Conservation (phyloP, 2,888 invertebrate species). For the Anarsia innoxiella region DNA sequence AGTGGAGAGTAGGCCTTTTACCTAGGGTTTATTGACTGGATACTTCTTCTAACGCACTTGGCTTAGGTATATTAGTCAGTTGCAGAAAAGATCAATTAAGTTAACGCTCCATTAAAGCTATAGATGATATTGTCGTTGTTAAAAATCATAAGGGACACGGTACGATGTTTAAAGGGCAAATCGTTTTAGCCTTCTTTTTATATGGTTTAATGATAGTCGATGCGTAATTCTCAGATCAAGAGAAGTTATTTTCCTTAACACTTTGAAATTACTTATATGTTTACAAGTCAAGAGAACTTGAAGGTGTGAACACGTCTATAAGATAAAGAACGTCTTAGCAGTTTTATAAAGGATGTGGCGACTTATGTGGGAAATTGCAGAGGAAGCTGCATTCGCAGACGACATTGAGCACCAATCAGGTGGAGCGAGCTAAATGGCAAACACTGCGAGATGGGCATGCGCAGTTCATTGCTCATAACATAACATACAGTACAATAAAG, state of each 20-base stretch:
- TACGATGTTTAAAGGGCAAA: too few species aligned
- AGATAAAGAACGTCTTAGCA: too few species aligned
- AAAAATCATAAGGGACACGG: conserved; percentile 1
- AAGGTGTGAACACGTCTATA: too few species aligned
- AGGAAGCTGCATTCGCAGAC: conserved; percentile 13
- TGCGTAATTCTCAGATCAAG: neutral
- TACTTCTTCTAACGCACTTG: too few species aligned
- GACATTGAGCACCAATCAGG: conserved; percentile 5
- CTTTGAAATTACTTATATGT: too few species aligned
- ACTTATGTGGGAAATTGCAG: conserved; percentile 64
- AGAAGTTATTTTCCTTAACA: too few species aligned
- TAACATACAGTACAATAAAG: too few species aligned
- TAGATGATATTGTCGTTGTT: too few species aligned
- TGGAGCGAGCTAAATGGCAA: conserved; percentile 18
- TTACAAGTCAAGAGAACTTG: too few species aligned
- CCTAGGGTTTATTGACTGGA: conserved; percentile 21
- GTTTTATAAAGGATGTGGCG: conserved; percentile 47
- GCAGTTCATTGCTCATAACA: neutral
- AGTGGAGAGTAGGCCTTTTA: conserved; percentile 22
- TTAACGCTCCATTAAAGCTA: too few species aligned
- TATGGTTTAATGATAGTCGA: neutral
- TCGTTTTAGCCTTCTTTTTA: neutral
- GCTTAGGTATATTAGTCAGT: too few species aligned
- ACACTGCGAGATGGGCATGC: neutral
- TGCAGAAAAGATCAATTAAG: too few species aligned